Percentiles rank a stretch among this genome's conserved stretches.
Evolutionary conservation across 2,113 vertebrate genomes (phyloP).

Genomic region (Hippocampus comes): DNA sequence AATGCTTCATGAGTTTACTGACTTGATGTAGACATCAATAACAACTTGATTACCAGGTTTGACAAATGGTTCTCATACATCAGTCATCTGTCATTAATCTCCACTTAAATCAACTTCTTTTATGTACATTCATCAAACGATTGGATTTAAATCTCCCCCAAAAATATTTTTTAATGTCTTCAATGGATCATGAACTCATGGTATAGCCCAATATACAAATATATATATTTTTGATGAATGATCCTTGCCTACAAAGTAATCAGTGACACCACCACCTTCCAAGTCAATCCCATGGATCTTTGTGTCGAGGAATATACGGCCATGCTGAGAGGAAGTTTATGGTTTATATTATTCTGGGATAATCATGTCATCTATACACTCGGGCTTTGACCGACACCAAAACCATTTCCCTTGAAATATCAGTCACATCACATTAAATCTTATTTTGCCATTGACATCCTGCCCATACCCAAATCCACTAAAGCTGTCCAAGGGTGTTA

Average conservation of each 20-base stretch:
- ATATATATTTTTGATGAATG: conserved; percentile 28
- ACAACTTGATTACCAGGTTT: conserved; percentile 30
- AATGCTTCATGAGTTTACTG: conserved; percentile 23
- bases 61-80: conserved; percentile 5
- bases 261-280: conserved; percentile 41
- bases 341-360: conserved; percentile 42
- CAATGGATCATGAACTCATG: background rate
- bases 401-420: conserved; percentile 25
- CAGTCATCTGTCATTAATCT: background rate
- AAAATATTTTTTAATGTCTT: background rate
- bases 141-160: background rate
- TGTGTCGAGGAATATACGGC: conserved; percentile 46
- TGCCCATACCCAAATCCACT: conserved; percentile 46
- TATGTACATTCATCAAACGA: background rate
- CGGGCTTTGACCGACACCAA: conserved; percentile 36
- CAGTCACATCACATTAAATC: conserved; percentile 47
- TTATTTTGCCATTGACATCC: conserved; percentile 42
- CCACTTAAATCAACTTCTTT: background rate
- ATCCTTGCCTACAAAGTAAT: conserved; percentile 27
- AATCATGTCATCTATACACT: conserved; percentile 57
- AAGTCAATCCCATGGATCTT: conserved; percentile 51
- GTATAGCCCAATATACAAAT: background rate
- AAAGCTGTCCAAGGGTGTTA: conserved; percentile 20
- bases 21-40: conserved; percentile 42
- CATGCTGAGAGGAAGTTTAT: conserved; percentile 30